Percentiles rank a stretch among this genome's conserved stretches.
phyloP scores from a whole-genome alignment of 2,888 invertebrate genomes.

The Dinocampus coccinellae region DNA sequence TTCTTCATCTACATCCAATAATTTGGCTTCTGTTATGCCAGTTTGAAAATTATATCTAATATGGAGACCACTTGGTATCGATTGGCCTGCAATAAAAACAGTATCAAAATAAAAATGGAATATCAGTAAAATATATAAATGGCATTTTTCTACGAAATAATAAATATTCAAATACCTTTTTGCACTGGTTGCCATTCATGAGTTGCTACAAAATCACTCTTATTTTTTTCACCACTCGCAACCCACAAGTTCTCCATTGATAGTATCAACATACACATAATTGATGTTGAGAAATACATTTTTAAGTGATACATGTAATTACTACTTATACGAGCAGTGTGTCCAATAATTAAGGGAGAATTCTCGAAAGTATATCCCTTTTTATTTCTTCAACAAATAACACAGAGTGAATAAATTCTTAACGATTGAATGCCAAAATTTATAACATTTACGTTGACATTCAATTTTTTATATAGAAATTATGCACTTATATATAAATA shows the following conservation, averaged over 20 bases:
- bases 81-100: conserved; percentile 72
- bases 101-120: background rate
- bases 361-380: background rate
- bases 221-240: conserved; percentile 52
- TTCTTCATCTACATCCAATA: conserved; percentile 70
- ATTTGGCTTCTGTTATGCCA: conserved; percentile 81
- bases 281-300: background rate
- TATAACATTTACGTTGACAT: too few species aligned
- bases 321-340: too few species aligned
- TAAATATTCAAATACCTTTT: conserved; percentile 70
- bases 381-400: too few species aligned
- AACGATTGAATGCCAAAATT: too few species aligned
- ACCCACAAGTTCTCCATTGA: background rate
- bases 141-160: conserved; percentile 54
- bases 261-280: background rate
- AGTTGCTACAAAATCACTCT: conserved; percentile 72
- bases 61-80: conserved; percentile 81
- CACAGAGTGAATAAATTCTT: too few species aligned
- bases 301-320: background rate
- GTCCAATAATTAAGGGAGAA: too few species aligned
- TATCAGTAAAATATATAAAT: conserved; percentile 26
- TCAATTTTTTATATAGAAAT: too few species aligned
- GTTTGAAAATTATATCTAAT: conserved; percentile 82
- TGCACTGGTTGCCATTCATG: conserved; percentile 76
- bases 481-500: background rate